Base-by-base conservation (phyloP, 2,888 invertebrate genomes). In the Leptogaster cylindrica region DNA sequence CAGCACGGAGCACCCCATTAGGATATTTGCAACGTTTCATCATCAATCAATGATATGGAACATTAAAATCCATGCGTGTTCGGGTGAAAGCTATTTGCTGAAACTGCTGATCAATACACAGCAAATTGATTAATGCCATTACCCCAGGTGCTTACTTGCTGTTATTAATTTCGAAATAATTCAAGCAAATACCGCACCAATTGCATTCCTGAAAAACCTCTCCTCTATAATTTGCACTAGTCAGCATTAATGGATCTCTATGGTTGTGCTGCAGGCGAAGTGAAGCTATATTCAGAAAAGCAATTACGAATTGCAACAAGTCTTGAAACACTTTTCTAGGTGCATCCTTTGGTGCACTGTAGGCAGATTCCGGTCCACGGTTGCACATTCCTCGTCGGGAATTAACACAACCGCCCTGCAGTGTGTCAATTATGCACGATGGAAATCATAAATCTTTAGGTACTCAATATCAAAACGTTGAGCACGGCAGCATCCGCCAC, bases 401-500 rank as follows among this genome's bases (percentile, higher is more conserved):
- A 55, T 55, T 55, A 27, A 18, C 44, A 41, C 25, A 23, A 16
- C 25, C 10, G 27, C 16, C 28, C 41, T 61, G 61, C 27, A 61
- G 41, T 25, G 44, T 61, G 61, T 61, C 61, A 61, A 61, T 61
- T 61, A 61, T 61, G 61, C 41, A 61, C 23, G 61, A 61, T 44
- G 28, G 61, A 61, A 61, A 25, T 61, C 61, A 61, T 61, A 61
- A 61, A 61, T 61, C 61, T 61, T 61, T 44, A 61, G 44, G 44
- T 27, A 25, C 27, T 39, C 25, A 61, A 61, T 41, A 61, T 61
- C 61, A 44, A 44, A 28, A 39, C 36, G 18, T 33, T 55, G 28
- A 61, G 61, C 44, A 16, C 41, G 3, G 44, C 25, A 41, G 23
- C 44, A 41, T 61, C 61, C 39, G 41, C 27, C 27, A 10, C 27